Conservation (phyloP, 2,113 vertebrate genomes). For the Hirundichthys speculiger region DNA sequence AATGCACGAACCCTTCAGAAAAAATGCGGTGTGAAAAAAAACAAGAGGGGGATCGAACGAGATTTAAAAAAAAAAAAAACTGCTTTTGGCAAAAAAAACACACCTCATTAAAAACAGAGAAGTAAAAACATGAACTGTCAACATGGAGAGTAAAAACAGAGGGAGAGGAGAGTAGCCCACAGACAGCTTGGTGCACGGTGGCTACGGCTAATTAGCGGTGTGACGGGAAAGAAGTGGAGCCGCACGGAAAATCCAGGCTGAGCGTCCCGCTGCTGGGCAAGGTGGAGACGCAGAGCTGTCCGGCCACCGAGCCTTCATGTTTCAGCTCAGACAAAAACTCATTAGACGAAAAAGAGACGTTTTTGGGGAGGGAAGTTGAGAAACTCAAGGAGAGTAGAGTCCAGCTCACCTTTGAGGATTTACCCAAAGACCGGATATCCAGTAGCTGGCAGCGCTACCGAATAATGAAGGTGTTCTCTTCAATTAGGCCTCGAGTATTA, state of each 20-base stretch:
- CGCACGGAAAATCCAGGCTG: conserved; percentile 14
- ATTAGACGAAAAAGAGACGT: no score
- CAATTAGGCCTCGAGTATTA: no score
- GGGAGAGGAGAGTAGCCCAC: not conserved
- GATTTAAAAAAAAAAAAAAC: not conserved
- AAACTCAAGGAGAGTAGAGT: no score
- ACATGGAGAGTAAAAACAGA: not conserved
- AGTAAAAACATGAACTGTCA: conserved; percentile 47
- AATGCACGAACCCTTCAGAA: conserved; percentile 8
- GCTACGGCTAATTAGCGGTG: conserved; percentile 56
- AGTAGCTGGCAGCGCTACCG: no score
- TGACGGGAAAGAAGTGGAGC: conserved; percentile 14
- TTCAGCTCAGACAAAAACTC: not conserved
- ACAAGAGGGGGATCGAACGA: conserved; percentile 11
- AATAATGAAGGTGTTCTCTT: no score
- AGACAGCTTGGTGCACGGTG: conserved; percentile 30
- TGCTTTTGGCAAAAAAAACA: conserved; percentile 7
- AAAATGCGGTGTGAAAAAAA: conserved; percentile 7
- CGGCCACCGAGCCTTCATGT: not conserved
- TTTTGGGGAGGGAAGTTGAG: no score
- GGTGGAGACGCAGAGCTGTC: not conserved
- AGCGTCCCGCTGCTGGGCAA: conserved; percentile 58
- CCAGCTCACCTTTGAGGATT: no score
- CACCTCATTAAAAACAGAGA: conserved; percentile 65
- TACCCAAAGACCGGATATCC: no score